Conservation (phyloP, 2,888 invertebrate genomes). For the Aradus depressus region DNA sequence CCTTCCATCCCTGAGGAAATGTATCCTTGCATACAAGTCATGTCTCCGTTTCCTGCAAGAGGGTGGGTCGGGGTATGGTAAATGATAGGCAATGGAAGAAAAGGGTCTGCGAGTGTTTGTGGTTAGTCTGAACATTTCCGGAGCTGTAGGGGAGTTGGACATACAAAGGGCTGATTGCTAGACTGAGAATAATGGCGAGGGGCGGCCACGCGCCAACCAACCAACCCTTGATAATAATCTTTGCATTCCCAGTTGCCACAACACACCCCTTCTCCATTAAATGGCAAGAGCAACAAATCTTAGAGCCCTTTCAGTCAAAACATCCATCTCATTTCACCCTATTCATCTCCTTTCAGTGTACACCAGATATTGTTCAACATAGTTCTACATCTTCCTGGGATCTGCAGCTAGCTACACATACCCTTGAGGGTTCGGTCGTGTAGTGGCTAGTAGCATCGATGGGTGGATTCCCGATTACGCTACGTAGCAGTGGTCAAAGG, state of each 20-base stretch:
- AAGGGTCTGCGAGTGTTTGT: background rate
- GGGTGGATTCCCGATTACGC: no score
- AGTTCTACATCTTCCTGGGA: no score
- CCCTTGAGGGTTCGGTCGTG: no score
- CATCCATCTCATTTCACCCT: no score
- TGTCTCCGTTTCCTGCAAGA: no score
- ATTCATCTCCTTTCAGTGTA: no score
- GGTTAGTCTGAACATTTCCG: background rate
- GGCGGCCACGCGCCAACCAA: conserved; percentile 23
- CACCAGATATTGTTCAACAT: no score
- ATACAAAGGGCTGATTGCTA: conserved; percentile 9
- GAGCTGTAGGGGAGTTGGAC: background rate
- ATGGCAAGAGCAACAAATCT: conserved; percentile 11
- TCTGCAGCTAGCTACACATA: no score
- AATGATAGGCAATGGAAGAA: background rate
- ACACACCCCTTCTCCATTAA: conserved; percentile 12
- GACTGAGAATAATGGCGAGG: conserved; percentile 21
- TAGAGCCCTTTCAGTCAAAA: conserved; percentile 18
- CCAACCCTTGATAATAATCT: conserved; percentile 23
- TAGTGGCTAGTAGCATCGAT: no score
- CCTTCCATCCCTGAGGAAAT: no score
- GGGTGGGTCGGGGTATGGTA: background rate
- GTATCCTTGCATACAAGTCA: no score
- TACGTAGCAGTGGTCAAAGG: no score
- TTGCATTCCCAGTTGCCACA: conserved; percentile 20